Evolutionary conservation across 2,888 invertebrate genomes (phyloP).

Genomic region (Poecilus cupreus): DNA sequence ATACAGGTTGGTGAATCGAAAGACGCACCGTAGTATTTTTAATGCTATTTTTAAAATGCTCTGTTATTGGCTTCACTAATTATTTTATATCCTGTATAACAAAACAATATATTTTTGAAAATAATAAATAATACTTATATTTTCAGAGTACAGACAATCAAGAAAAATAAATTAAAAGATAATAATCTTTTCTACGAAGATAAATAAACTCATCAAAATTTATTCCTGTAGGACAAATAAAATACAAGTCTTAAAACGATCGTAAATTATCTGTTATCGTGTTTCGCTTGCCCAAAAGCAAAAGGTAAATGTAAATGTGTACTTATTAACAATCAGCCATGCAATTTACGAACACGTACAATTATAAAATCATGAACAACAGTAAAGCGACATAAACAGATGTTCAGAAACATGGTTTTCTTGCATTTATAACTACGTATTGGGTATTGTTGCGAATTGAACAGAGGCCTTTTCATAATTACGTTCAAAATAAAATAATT

Average conservation of each 20-base stretch:
- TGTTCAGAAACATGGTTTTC: conserved; percentile 10
- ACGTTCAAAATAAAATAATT: too few species aligned
- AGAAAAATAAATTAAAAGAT: too few species aligned
- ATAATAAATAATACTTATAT: too few species aligned
- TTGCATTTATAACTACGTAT: conserved; percentile 12
- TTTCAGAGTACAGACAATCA: too few species aligned
- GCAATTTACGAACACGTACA: conserved; percentile 8
- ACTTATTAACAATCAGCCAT: conserved; percentile 15
- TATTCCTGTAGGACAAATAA: conserved; percentile 11
- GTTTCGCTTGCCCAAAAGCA: not conserved
- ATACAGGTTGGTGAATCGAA: too few species aligned
- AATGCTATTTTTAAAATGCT: too few species aligned
- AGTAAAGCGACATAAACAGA: not conserved
- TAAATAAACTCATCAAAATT: conserved; percentile 21
- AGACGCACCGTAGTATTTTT: too few species aligned
- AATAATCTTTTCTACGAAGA: too few species aligned
- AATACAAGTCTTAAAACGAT: conserved; percentile 21
- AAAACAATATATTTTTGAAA: too few species aligned
- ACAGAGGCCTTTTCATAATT: not conserved
- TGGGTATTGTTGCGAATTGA: not conserved
- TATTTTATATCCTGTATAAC: too few species aligned
- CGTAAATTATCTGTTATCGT: conserved; percentile 28
- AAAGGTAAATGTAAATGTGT: conserved; percentile 18
- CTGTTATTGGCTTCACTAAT: too few species aligned
- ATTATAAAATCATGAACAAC: conserved; percentile 23